Percentiles rank a stretch among this genome's conserved stretches.
Evolutionary conservation across 2,113 vertebrate species (phyloP).

Genomic region (Tiliqua scincoides): DNA sequence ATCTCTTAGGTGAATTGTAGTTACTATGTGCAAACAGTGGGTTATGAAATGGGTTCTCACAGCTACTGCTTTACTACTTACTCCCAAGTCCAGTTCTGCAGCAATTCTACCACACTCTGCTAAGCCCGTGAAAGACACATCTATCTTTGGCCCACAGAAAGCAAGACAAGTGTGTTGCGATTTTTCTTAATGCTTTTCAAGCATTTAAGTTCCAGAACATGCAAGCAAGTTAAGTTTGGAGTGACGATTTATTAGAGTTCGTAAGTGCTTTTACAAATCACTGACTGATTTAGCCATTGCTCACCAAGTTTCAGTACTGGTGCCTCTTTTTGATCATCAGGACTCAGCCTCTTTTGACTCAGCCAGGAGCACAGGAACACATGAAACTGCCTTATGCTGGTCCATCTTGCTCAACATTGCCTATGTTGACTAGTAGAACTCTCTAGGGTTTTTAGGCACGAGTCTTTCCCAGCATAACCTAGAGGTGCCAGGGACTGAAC

Average conservation of each 20-base stretch:
- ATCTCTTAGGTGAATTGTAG: background rate
- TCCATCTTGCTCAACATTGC: too few relatives aligned
- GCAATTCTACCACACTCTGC: background rate
- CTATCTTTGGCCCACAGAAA: background rate
- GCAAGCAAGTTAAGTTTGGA: conserved; percentile 25
- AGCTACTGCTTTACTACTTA: background rate
- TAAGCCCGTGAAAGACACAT: conserved; percentile 16
- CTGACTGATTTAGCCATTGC: background rate
- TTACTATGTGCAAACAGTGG: background rate
- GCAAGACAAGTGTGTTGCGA: background rate
- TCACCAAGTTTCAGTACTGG: background rate
- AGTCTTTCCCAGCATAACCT: too few relatives aligned
- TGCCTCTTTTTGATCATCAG: too few relatives aligned
- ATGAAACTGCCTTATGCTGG: too few relatives aligned
- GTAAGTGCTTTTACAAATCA: conserved; percentile 10
- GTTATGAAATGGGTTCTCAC: background rate
- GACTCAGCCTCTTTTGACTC: too few relatives aligned
- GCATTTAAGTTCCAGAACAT: background rate
- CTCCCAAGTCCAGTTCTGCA: conserved; percentile 13
- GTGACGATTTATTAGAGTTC: conserved; percentile 2
- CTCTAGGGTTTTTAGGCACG: too few relatives aligned
- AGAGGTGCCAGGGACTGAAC: too few relatives aligned
- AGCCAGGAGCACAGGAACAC: too few relatives aligned
- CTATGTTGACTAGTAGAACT: too few relatives aligned
- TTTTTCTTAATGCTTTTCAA: background rate